Evolutionary conservation across 2,797 vertebrate genomes (phyloP).

Genomic region (Sebastes aleutianus): DNA sequence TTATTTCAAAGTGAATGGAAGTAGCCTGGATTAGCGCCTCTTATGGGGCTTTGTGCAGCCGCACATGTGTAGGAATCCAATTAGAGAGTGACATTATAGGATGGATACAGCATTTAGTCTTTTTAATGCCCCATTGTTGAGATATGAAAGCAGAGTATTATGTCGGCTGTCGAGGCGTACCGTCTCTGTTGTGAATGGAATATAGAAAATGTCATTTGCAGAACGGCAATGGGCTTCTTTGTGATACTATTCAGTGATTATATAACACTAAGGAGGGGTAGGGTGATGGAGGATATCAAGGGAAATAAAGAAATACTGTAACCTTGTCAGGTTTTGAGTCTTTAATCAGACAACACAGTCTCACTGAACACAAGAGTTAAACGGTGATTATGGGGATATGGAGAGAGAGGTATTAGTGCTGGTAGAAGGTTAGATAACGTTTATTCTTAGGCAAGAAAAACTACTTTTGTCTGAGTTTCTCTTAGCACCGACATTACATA

Average conservation of each 20-base stretch:
- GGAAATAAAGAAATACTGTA: background rate
- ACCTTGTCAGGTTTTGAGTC: background rate
- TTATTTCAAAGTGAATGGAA: conserved; percentile 22
- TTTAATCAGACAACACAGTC: background rate
- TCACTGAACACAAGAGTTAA: background rate
- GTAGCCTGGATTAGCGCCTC: conserved; percentile 24
- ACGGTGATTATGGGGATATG: background rate
- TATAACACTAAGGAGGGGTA: background rate
- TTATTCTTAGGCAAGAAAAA: background rate
- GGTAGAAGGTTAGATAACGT: background rate
- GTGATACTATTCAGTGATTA: background rate
- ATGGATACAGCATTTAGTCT: conserved; percentile 5
- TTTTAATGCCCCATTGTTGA: conserved; percentile 16
- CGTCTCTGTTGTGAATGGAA: background rate
- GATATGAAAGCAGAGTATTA: background rate
- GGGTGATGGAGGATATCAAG: background rate
- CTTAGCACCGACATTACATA: background rate
- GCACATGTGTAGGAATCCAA: conserved; percentile 27
- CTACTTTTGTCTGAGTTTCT: background rate
- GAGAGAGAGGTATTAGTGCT: background rate
- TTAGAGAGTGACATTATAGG: conserved; percentile 24
- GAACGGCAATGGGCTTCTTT: background rate
- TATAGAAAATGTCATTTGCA: background rate
- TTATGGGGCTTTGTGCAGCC: conserved; percentile 5
- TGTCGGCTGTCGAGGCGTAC: background rate